Evolutionary conservation across 2,888 invertebrate genomes (phyloP).

Genomic region (Drosophila basisetae): DNA sequence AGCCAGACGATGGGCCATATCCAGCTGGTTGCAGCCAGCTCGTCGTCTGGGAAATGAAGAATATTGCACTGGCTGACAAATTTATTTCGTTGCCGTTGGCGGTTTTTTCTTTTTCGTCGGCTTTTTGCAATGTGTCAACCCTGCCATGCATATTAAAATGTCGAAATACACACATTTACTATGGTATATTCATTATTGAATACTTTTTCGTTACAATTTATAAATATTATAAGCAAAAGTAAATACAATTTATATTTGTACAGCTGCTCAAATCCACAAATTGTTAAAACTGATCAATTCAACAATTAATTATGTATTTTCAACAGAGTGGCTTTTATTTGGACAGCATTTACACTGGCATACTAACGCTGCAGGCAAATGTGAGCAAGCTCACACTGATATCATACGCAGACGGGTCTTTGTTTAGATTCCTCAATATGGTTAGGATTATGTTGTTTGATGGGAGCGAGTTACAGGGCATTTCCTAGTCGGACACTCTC

Average conservation of each 20-base stretch:
- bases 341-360: not conserved
- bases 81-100: conserved; percentile 73
- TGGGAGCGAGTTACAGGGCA: not conserved
- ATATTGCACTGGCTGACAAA: conserved; percentile 80
- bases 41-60: conserved; percentile 61
- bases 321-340: not conserved
- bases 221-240: conserved; percentile 36
- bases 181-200: conserved; percentile 67
- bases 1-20: conserved; percentile 40
- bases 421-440: not conserved
- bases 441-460: not conserved
- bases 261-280: conserved; percentile 26
- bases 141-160: conserved; percentile 79
- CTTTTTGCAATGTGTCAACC: conserved; percentile 71
- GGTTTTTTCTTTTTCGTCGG: conserved; percentile 36
- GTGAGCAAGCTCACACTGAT: not conserved
- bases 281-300: conserved; percentile 20
- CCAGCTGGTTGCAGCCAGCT: conserved; percentile 49
- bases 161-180: conserved; percentile 67
- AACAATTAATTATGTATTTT: conserved; percentile 8
- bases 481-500: not conserved
- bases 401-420: not conserved
- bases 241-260: conserved; percentile 36
- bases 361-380: not conserved
- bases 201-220: conserved; percentile 54